Conservation (phyloP, 2,888 invertebrate genomes). For the Scaptomyza parva region DNA sequence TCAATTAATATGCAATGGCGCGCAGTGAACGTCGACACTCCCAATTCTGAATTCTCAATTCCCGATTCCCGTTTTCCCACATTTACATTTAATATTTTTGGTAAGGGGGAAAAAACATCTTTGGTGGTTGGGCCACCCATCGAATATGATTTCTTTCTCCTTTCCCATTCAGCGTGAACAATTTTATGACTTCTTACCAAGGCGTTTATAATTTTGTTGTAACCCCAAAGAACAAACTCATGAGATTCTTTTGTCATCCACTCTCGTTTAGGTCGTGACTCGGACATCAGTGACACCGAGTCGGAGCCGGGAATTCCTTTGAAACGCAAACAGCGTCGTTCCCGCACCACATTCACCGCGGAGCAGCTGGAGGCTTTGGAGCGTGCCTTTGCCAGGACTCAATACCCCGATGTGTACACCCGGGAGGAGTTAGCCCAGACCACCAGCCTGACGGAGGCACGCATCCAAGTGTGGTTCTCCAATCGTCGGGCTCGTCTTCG, state of each 20-base stretch:
- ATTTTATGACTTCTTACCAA: constrained; percentile 77
- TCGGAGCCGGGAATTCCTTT: constrained; percentile 96
- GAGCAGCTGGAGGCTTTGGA: constrained; percentile 96
- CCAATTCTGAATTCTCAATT: constrained; percentile 14
- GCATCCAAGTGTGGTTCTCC: constrained; percentile 99
- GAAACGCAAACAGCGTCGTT: constrained; percentile 95
- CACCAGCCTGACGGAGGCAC: constrained; percentile 94
- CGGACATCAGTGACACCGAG: constrained; percentile 92
- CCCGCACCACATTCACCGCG: constrained; percentile 96
- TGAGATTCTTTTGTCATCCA: constrained; percentile 26
- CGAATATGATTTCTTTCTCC: constrained; percentile 54
- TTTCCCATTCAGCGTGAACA: constrained; percentile 48
- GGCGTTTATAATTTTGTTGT: constrained; percentile 78
- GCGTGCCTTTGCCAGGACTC: constrained; percentile 94
- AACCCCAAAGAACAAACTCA: constrained; percentile 26
- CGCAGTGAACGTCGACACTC: constrained; percentile 67
- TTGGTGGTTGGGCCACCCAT: constrained; percentile 64
- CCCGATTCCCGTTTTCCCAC: constrained; percentile 5
- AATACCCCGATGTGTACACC: constrained; percentile 98
- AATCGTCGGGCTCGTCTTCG: constrained; percentile 97
- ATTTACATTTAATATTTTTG: constrained; percentile 26
- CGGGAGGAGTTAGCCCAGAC: constrained; percentile 96
- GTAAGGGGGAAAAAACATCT: constrained; percentile 26
- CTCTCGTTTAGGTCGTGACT: constrained; percentile 80
- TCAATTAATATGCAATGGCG: constrained; percentile 81